A percentile compares a stretch with the other conserved stretches of the same genome.
Evolutionary conservation across 1,140 invertebrate genomes (phyloP).

Genomic region (Tetranychus urticae): DNA sequence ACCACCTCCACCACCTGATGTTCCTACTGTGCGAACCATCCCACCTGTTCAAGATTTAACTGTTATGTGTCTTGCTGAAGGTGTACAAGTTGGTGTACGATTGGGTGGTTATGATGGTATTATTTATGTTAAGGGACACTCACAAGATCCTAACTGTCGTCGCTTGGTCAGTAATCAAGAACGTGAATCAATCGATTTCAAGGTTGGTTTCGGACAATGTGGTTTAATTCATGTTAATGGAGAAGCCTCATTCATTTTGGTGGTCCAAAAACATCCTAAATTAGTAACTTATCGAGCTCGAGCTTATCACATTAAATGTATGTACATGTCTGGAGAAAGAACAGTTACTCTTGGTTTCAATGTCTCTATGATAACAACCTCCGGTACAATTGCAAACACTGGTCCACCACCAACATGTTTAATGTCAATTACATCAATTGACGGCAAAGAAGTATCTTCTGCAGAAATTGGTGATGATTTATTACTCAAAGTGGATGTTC

Average conservation of each 20-base stretch:
- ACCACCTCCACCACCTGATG: constrained; percentile 11
- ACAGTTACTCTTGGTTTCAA: constrained; percentile 79
- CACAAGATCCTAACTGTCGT: constrained; percentile 68
- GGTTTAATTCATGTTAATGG: constrained; percentile 73
- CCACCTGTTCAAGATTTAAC: constrained; percentile 60
- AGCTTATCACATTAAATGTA: constrained; percentile 80
- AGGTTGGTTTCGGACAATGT: constrained; percentile 70
- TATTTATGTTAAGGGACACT: constrained; percentile 77
- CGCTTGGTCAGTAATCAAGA: constrained; percentile 43
- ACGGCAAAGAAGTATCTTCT: constrained; percentile 60
- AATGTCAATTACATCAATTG: constrained; percentile 68
- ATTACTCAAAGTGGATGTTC: constrained; percentile 71
- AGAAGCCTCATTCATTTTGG: constrained; percentile 66
- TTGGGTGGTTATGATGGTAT: constrained; percentile 65
- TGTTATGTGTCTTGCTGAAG: constrained; percentile 69
- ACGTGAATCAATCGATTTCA: constrained; percentile 49
- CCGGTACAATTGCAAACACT: constrained; percentile 79
- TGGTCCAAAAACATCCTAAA: constrained; percentile 85
- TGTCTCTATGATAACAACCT: constrained; percentile 74
- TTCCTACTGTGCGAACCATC: constrained; percentile 35
- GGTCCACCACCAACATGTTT: constrained; percentile 73
- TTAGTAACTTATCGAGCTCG: constrained; percentile 78
- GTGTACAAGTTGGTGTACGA: constrained; percentile 61
- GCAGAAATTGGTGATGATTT: constrained; percentile 79
- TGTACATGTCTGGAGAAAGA: constrained; percentile 77